A percentile compares a stretch with the other conserved stretches of the same genome.
Evolutionary conservation across 2,797 vertebrate species (phyloP).

Genomic region (Corythornis leucogaster): DNA sequence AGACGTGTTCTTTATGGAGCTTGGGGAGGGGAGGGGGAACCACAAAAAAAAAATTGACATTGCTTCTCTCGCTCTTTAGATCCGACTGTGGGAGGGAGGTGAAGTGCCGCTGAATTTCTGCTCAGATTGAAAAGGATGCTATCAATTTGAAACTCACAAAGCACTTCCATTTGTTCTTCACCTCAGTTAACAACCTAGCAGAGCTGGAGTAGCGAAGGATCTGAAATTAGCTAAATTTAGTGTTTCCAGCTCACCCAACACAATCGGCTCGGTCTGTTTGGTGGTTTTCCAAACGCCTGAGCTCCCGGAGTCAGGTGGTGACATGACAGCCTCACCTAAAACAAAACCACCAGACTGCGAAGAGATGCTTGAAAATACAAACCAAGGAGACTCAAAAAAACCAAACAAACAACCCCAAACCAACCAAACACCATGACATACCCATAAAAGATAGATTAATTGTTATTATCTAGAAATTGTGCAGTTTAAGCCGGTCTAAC

Average conservation of each 20-base stretch:
- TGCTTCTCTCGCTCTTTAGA: neutral
- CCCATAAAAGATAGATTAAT: neutral
- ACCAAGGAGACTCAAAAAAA: neutral
- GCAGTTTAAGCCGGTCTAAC: neutral
- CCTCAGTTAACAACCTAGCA: constrained; percentile 22
- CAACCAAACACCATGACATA: neutral
- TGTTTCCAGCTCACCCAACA: neutral
- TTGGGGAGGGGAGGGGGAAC: neutral
- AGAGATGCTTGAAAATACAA: neutral
- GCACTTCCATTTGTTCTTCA: neutral
- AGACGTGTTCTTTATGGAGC: neutral
- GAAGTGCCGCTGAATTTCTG: constrained; percentile 11
- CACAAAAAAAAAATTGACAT: neutral
- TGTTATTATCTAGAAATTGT: accelerated
- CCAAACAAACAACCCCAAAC: no score
- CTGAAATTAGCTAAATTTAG: constrained; percentile 40
- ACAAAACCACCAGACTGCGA: neutral
- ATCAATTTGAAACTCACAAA: constrained; percentile 36
- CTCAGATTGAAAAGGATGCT: constrained; percentile 8
- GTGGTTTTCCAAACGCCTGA: neutral
- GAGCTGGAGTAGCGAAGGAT: neutral
- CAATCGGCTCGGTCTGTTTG: neutral
- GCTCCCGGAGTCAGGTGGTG: neutral
- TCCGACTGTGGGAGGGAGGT: constrained; percentile 2
- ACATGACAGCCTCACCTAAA: neutral